phyloP scores from a whole-genome alignment of 2,113 vertebrate genomes.

The Tachycineta bicolor region DNA sequence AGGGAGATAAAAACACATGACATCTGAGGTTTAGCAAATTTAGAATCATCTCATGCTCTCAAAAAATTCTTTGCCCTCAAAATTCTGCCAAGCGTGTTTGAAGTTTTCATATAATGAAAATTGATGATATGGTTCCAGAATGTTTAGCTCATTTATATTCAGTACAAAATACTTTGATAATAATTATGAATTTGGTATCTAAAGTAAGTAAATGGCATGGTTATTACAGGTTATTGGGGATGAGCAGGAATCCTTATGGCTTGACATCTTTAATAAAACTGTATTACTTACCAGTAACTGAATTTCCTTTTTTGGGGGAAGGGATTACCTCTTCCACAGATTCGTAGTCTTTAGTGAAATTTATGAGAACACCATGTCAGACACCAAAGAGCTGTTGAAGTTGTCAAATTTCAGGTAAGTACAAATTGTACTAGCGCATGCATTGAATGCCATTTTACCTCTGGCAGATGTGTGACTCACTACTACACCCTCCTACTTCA shows the following conservation, averaged over 20 bases:
- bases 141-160: neutral
- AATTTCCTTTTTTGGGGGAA: constrained; percentile 12
- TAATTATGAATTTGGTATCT: neutral
- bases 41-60: neutral
- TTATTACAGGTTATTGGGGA: neutral
- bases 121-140: neutral
- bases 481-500: constrained; percentile 61
- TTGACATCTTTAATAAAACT: constrained; percentile 12
- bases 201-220: neutral
- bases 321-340: constrained; percentile 53
- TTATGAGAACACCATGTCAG: constrained; percentile 26
- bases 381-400: constrained; percentile 57
- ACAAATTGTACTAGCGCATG: constrained; percentile 76
- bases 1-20: neutral
- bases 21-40: neutral
- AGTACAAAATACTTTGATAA: neutral
- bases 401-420: constrained; percentile 70
- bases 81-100: neutral
- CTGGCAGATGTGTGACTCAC: constrained; percentile 59
- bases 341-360: constrained; percentile 37
- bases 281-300: constrained; percentile 71
- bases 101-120: neutral
- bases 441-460: constrained; percentile 75
- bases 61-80: neutral
- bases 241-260: constrained; percentile 2